phyloP scores from a whole-genome alignment of 2,113 vertebrate species.

The Mungos mungo region DNA sequence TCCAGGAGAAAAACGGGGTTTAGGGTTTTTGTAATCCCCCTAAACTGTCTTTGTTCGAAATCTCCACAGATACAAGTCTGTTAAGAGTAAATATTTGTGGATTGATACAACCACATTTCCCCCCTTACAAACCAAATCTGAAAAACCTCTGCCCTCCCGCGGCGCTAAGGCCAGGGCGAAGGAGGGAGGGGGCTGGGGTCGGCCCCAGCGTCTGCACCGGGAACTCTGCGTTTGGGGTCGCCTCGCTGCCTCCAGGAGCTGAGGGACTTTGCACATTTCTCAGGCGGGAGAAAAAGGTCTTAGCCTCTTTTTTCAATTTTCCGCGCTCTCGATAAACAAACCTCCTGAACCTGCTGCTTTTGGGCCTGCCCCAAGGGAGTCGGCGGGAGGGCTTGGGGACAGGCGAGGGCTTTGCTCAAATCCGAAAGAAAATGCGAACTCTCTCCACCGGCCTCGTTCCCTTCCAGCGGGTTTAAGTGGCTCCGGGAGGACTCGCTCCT shows the following conservation, averaged over 20 bases:
- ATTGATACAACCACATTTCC: conserved; percentile 76
- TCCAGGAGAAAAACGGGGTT: conserved; percentile 79
- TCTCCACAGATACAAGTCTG: conserved; percentile 84
- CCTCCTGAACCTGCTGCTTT: neutral
- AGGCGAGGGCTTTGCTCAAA: neutral
- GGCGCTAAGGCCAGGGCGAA: neutral
- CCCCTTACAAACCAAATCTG: conserved; percentile 71
- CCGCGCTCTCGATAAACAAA: conserved; percentile 59
- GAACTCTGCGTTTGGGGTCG: neutral
- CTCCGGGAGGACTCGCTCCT: neutral
- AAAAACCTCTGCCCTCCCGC: neutral
- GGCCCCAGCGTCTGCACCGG: neutral
- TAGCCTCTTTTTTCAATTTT: conserved; percentile 42
- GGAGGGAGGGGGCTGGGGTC: conserved; percentile 4
- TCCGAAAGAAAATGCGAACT: neutral
- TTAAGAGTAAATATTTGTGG: conserved; percentile 83
- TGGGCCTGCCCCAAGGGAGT: conserved; percentile 13
- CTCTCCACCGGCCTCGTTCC: neutral
- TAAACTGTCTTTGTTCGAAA: conserved; percentile 84
- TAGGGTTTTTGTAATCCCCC: conserved; percentile 82
- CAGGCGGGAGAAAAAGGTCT: conserved; percentile 27
- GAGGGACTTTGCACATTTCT: conserved; percentile 47
- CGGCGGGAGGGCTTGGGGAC: neutral
- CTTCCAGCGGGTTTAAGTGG: neutral
- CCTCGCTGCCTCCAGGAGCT: neutral